These are phyloP conservation scores for Bombus waltoni DNA, from an alignment of 1,140 invertebrate species.

Conservation along the genomic window DNA sequence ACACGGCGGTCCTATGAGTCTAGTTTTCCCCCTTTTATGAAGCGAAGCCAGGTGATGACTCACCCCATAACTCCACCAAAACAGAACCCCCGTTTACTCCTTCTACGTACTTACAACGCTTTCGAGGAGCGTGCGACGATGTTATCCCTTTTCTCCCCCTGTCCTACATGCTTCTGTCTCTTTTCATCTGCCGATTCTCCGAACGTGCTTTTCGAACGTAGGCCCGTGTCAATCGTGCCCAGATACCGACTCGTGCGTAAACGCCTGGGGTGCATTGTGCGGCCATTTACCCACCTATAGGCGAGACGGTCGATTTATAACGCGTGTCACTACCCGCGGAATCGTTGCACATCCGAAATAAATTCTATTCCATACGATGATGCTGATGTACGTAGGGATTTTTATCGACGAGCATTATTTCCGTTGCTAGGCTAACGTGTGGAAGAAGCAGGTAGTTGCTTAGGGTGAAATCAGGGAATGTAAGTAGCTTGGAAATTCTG, in stretches of 20 bases:
- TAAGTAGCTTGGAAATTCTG: too few relatives aligned
- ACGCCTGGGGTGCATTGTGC: conserved; percentile 36
- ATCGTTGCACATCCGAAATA: not conserved
- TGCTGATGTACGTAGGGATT: not conserved
- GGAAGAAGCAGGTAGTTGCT: too few relatives aligned
- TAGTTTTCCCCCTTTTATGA: conserved; percentile 47
- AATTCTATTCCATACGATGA: not conserved
- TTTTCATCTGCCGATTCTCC: not conserved
- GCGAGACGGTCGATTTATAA: conserved; percentile 45
- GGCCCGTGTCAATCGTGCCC: conserved; percentile 26
- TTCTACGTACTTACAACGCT: conserved; percentile 56
- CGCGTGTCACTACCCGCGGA: not conserved
- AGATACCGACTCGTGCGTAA: conserved; percentile 62
- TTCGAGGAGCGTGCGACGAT: conserved; percentile 53
- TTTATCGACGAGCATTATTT: not conserved
- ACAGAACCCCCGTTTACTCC: conserved; percentile 43
- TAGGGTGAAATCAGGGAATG: too few relatives aligned
- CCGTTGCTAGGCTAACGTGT: not conserved
- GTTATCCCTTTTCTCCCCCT: not conserved
- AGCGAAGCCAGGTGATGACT: conserved; percentile 81
- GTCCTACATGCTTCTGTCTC: not conserved
- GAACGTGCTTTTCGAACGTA: not conserved
- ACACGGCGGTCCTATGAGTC: conserved; percentile 26
- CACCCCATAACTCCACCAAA: conserved; percentile 71
- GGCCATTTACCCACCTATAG: conserved; percentile 18